Conservation (phyloP, 2,888 invertebrate genomes). For the Tenthredo notha region DNA sequence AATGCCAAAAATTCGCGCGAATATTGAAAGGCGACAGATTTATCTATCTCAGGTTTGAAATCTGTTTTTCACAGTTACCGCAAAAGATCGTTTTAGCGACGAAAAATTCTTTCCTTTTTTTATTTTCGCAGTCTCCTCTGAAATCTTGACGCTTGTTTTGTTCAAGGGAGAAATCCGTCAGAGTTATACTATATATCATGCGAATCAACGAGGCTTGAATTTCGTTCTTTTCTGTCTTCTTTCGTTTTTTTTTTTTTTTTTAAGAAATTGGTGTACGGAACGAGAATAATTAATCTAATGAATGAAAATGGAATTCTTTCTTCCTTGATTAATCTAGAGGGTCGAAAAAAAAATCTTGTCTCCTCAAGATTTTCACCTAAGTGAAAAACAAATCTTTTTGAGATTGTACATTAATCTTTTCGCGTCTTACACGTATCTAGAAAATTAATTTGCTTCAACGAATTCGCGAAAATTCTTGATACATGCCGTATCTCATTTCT, state of each 20-base stretch:
- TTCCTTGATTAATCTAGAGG: background rate
- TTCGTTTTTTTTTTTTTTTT: background rate
- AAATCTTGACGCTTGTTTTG: background rate
- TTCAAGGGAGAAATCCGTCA: background rate
- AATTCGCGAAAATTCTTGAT: background rate
- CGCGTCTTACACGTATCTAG: background rate
- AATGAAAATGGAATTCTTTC: background rate
- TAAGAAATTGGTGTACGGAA: background rate
- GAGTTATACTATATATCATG: background rate
- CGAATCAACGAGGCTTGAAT: background rate
- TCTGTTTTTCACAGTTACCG: background rate
- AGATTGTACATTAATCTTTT: background rate
- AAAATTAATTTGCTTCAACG: background rate
- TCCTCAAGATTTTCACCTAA: background rate
- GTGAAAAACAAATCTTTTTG: background rate
- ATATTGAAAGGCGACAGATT: constrained; percentile 12
- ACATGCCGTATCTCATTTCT: background rate
- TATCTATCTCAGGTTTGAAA: background rate
- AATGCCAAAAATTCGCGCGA: background rate
- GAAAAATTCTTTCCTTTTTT: background rate
- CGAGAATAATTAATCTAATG: background rate
- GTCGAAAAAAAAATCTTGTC: background rate
- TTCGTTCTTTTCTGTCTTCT: background rate
- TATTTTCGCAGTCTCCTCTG: background rate
- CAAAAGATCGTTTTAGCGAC: background rate